Percentiles rank a stretch among this genome's conserved stretches.
Conservation (phyloP, 2,888 invertebrate species). For the Nymphalis c-album region DNA sequence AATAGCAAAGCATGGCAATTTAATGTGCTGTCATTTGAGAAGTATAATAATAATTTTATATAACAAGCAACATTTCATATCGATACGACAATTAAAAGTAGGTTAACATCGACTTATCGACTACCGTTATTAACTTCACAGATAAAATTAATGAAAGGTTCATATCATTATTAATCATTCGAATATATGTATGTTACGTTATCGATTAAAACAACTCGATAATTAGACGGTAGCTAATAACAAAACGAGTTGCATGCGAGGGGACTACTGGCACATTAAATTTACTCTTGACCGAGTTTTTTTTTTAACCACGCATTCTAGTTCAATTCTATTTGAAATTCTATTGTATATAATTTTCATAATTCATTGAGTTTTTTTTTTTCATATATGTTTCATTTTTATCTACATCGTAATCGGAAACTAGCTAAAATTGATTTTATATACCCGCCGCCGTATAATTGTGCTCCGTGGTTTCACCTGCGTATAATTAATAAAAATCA, state of each 20-base stretch:
- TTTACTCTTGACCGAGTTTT: constrained; percentile 33
- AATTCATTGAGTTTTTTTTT: neutral
- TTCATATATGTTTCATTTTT: neutral
- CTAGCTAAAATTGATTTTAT: neutral
- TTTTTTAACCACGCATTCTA: constrained; percentile 11
- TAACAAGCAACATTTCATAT: too few relatives aligned
- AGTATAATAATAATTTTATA: too few relatives aligned
- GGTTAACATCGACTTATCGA: too few relatives aligned
- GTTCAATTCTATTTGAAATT: neutral
- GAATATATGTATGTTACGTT: neutral
- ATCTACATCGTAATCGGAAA: neutral
- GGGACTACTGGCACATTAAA: constrained; percentile 20
- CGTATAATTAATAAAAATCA: too few relatives aligned
- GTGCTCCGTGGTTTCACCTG: too few relatives aligned
- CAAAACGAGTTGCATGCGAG: constrained; percentile 22
- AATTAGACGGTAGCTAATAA: constrained; percentile 21
- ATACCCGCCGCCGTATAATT: too few relatives aligned
- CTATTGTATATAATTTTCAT: constrained; percentile 6
- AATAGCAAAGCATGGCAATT: too few relatives aligned
- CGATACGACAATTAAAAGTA: too few relatives aligned
- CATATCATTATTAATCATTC: neutral
- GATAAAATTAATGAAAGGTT: too few relatives aligned
- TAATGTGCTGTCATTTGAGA: too few relatives aligned
- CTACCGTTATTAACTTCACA: too few relatives aligned
- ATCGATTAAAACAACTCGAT: constrained; percentile 18